Conservation (phyloP, 2,797 vertebrate genomes). For the Enteromius trimaculatus region DNA sequence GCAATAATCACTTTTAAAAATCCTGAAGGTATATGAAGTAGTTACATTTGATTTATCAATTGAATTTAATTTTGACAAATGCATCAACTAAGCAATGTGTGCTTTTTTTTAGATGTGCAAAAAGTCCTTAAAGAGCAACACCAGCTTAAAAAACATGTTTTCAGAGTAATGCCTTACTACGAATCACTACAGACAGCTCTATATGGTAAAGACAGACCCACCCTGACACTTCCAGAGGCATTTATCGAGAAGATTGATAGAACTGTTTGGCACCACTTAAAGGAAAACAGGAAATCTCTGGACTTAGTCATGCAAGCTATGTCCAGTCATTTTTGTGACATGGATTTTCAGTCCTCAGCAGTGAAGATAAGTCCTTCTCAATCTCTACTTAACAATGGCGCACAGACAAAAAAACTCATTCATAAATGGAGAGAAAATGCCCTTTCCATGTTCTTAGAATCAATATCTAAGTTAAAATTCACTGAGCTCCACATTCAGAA, state of each 20-base stretch:
- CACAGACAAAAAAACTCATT: constrained; percentile 65
- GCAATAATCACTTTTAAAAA: constrained; percentile 72
- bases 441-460: constrained; percentile 65
- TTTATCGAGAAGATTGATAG: constrained; percentile 71
- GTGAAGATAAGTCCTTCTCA: constrained; percentile 75
- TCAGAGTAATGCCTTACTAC: constrained; percentile 86
- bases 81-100: neutral
- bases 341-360: constrained; percentile 63
- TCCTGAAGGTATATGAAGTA: constrained; percentile 64
- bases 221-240: constrained; percentile 77
- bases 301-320: constrained; percentile 70
- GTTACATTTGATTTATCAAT: neutral
- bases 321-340: constrained; percentile 72
- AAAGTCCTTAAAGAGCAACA: constrained; percentile 77
- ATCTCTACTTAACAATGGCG: constrained; percentile 72
- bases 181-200: constrained; percentile 79
- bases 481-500: constrained; percentile 59
- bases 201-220: constrained; percentile 84
- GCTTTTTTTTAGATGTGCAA: constrained; percentile 73
- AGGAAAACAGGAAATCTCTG: constrained; percentile 57
- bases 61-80: neutral
- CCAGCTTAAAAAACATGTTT: constrained; percentile 66
- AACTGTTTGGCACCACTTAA: constrained; percentile 76
- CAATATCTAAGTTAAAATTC: constrained; percentile 74
- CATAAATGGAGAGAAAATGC: constrained; percentile 77